A percentile compares a stretch with the other conserved stretches of the same genome.
Conservation (phyloP, 1,140 invertebrate genomes). For the Frieseomelitta varia region DNA sequence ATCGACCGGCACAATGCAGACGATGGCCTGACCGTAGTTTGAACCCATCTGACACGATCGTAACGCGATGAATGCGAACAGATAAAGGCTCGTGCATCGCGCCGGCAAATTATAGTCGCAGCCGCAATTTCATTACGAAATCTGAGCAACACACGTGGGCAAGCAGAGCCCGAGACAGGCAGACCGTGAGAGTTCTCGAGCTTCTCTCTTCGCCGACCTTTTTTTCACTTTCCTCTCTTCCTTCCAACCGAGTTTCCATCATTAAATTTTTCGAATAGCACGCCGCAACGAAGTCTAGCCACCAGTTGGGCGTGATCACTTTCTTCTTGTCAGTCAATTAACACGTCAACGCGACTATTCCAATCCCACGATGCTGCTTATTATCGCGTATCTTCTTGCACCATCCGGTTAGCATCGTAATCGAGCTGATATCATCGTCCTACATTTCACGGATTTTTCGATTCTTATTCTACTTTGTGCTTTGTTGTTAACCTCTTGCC, state of each 20-base stretch:
- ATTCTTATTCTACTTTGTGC: too few relatives aligned
- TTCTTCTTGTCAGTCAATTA: conserved; percentile 38
- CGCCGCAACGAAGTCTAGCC: neutral
- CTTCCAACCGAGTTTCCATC: neutral
- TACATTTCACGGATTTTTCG: neutral
- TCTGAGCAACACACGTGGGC: conserved; percentile 48
- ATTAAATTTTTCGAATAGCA: conserved; percentile 24
- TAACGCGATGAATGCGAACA: conserved; percentile 56
- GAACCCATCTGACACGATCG: conserved; percentile 51
- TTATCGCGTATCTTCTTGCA: conserved; percentile 29
- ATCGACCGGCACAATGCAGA: conserved; percentile 36
- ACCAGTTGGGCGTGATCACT: conserved; percentile 24
- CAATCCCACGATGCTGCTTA: conserved; percentile 1
- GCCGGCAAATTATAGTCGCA: conserved; percentile 55
- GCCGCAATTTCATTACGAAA: conserved; percentile 60
- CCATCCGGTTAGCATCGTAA: conserved; percentile 12
- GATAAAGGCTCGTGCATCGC: conserved; percentile 63
- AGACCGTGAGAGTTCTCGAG: conserved; percentile 56
- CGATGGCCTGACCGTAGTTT: conserved; percentile 25
- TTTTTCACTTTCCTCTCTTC: neutral
- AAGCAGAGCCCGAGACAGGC: neutral
- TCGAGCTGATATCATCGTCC: neutral
- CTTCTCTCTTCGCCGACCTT: conserved; percentile 41
- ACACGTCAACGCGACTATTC: conserved; percentile 25
- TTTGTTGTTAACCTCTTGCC: too few relatives aligned